Evolutionary conservation across 2,888 invertebrate genomes (phyloP), one percentile per base, ranked within the genome.

Genomic region (Blera fallax): DNA sequence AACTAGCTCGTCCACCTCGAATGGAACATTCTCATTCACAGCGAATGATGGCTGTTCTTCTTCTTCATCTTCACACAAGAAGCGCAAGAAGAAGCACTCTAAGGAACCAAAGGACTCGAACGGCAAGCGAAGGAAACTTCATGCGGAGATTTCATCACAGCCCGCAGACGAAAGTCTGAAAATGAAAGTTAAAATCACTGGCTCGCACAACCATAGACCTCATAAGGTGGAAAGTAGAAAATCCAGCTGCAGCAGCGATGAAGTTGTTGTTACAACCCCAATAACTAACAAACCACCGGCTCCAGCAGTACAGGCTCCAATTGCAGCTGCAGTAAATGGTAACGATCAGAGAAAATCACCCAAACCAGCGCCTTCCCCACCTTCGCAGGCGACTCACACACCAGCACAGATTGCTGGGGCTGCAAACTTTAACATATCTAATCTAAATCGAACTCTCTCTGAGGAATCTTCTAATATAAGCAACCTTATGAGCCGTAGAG

Each of bases 11-110:
- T 89, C 89, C 0, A 82, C 90, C 0, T 90, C 91, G 2, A 90
- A 90, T 73, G 89, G 91, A 45, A 88, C 88, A 54, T 89, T 89
- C 64, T 50, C 87, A 6, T 88, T 89, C 77, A 62, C 62, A 0
- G 24, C 45, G 3, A 67, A 62, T 16, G 85, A 80, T 1, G 58
- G 80, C 6, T 74, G 83, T 34, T 58, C 72, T 1, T 64, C 84
- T 6, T 64, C 88, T 0, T 88, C 89, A 0, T 89, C 90, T 0
- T 90, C 92, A 18, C 93, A 93, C 80, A 94, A 93, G 88, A 94
- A 94, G 88, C 91, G 94, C 32, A 94, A 94, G 88, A 94, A 94
- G 91, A 94, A 94, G 88, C 94, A 94, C 89, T 94, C 94, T 1
- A 93, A 93, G 89, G 93, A 93, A 78, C 92, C 93, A 0, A 90